Evolutionary conservation across 2,888 invertebrate genomes (phyloP).

Genomic region (Ectemnius lituratus): DNA sequence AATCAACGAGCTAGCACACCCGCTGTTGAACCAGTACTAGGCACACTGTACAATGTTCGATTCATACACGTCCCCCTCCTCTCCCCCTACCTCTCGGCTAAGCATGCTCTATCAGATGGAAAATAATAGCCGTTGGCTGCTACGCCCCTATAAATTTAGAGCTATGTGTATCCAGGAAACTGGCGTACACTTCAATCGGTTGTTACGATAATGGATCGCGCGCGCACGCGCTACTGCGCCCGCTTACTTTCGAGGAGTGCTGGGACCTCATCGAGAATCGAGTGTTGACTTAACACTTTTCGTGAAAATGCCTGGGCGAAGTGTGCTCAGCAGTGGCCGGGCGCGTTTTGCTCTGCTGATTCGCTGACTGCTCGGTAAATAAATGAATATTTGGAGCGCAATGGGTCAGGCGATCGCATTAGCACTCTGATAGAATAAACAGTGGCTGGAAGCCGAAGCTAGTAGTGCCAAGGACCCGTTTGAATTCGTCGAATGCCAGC

Average conservation of each 20-base stretch:
- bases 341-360: neutral
- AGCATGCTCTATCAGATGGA: constrained; percentile 30
- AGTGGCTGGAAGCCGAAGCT: constrained; percentile 43
- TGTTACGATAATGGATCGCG: neutral
- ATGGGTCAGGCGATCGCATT: constrained; percentile 55
- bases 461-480: constrained; percentile 41
- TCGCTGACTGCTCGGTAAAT: constrained; percentile 45
- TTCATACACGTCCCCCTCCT: too few species aligned
- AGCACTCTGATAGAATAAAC: constrained; percentile 57
- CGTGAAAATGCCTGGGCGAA: too few species aligned
- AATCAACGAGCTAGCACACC: constrained; percentile 49
- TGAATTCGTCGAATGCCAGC: constrained; percentile 15
- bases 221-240: neutral
- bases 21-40: constrained; percentile 16
- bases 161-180: neutral
- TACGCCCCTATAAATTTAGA: too few species aligned
- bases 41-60: too few species aligned
- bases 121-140: constrained; percentile 15
- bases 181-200: neutral
- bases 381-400: constrained; percentile 54
- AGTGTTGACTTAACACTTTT: neutral
- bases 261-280: neutral
- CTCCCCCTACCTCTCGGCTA: neutral
- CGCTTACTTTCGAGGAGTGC: neutral
- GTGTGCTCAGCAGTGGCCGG: too few species aligned